Percentiles rank a stretch among this genome's conserved stretches.
Evolutionary conservation across 92 coral and sea anemone genomes (phyloP).

Genomic region (Heliopora coerulea): DNA sequence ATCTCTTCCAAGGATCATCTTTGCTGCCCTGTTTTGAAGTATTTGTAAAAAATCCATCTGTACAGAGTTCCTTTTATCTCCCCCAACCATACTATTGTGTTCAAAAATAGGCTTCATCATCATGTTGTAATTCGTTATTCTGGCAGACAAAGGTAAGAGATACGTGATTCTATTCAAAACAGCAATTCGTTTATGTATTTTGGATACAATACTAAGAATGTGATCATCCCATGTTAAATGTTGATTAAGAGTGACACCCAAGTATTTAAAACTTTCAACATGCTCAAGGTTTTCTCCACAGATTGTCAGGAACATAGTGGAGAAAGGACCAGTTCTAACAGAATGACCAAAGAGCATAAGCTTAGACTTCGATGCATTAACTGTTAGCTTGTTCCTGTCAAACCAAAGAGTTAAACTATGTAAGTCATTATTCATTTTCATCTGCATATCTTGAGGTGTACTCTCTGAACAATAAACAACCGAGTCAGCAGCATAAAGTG

Average conservation of each 20-base stretch:
- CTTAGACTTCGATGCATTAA: conserved; percentile 32
- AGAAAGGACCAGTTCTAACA: neutral
- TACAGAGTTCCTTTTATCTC: conserved; percentile 27
- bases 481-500: too few relatives aligned
- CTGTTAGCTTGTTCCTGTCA: conserved; percentile 14
- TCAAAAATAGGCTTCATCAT: conserved; percentile 2
- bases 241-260: conserved; percentile 15
- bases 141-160: neutral
- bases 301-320: neutral
- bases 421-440: conserved; percentile 22
- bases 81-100: conserved; percentile 25
- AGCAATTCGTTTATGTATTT: neutral
- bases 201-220: neutral
- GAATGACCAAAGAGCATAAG: conserved; percentile 25
- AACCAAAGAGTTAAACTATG: conserved; percentile 18
- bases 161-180: neutral
- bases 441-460: conserved; percentile 8
- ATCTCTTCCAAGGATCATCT: conserved; percentile 17
- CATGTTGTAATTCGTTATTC: conserved; percentile 4
- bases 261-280: conserved; percentile 17
- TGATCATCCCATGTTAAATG: conserved; percentile 19
- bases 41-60: conserved; percentile 34
- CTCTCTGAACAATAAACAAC: too few relatives aligned
- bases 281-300: conserved; percentile 1
- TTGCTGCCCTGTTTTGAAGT: conserved; percentile 42